Conservation (phyloP, 30 jellyfish, hydroid and myxozoan genomes). For the Cassiopea andromeda region DNA sequence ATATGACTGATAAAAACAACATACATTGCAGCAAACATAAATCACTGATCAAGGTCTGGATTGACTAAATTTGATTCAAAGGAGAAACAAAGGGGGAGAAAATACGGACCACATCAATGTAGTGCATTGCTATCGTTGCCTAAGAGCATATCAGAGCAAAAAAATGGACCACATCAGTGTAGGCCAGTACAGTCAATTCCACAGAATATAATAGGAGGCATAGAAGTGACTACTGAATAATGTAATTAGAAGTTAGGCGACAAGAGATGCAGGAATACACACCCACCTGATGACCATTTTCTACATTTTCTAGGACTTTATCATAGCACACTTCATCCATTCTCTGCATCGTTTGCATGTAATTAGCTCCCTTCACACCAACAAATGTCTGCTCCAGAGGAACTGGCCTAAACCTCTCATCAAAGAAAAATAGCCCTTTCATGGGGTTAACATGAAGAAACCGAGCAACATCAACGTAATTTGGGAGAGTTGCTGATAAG, state of each 20-base stretch:
- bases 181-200: too few species aligned
- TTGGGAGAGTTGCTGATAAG: conserved; percentile 98
- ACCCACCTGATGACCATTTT: conserved; percentile 95
- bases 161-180: too few species aligned
- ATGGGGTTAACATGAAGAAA: conserved; percentile 96
- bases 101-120: too few species aligned
- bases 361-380: conserved; percentile 92
- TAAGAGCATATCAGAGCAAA: too few species aligned
- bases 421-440: conserved; percentile 98
- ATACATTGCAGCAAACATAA: too few species aligned
- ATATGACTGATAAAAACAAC: too few species aligned
- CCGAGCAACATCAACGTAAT: conserved; percentile 95
- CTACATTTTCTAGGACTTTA: conserved; percentile 88
- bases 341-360: conserved; percentile 74
- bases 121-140: too few species aligned
- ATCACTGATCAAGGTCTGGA: too few species aligned
- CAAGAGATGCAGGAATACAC: neutral
- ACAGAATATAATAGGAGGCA: neutral
- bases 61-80: too few species aligned
- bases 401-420: conserved; percentile 97
- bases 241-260: neutral
- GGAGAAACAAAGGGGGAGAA: too few species aligned
- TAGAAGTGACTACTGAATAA: neutral
- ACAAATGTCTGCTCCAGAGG: conserved; percentile 96
- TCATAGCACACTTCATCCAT: conserved; percentile 98